Evolutionary conservation across 2,888 invertebrate species (phyloP), one percentile per base, ranked within the genome.

Genomic region (Drepana falcataria): DNA sequence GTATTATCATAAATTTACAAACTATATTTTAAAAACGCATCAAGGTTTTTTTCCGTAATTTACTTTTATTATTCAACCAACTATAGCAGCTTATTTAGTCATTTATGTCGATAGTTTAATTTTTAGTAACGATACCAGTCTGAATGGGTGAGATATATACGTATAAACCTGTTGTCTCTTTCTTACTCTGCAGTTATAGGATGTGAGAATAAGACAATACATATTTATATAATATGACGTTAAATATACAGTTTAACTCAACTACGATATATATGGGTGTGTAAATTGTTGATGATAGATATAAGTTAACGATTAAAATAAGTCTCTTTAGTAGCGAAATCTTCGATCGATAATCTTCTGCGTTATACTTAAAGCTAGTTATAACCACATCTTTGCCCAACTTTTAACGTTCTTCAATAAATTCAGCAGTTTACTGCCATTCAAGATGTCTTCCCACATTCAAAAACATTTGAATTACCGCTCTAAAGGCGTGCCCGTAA

Each of bases 1-100:
- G 64, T 68, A 80, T 79, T 79, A 80, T 69, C 79, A 80, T 81
- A 80, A 79, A 79, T 78, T 77, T 77, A 79, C 75, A 65, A 72
- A 71, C 71, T 65, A 60, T 66, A 71, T 72, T 63, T 66, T 66
- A 69, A 74, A 68, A 69, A 64, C 66, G 71, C 66, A 60, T 66
- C 69, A 75, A 73, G 73, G 75, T 57, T 63, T 57, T 62, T 70
- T 70, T 68, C 60, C 63, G 55, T 60, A 56, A 51, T 56, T 56
- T 56, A 65, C 61, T 63, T 57, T 63, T 64, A 62, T 68, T 59
- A 55, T 55, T 57, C 57, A 53, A 56, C 54, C 55, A 41, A 54
- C 51, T 54, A 51, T 33, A 51, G 21, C 21, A 21, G 21, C 51
- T 64, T 64, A 60, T 62, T 57, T 65, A 57, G 61, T 57, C 55